Conservation (phyloP, 1,140 invertebrate genomes). For the Plutomurus gul region DNA sequence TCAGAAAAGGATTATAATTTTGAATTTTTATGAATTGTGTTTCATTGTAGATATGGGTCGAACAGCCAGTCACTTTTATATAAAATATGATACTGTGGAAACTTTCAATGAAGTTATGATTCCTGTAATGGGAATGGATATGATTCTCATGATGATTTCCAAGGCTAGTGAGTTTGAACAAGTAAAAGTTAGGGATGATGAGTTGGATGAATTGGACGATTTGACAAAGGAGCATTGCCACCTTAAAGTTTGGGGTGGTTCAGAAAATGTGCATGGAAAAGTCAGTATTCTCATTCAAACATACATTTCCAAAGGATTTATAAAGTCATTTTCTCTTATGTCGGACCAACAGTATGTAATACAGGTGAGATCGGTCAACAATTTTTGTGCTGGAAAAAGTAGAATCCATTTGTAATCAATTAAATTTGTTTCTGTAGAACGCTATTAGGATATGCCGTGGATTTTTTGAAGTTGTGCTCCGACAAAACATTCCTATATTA, state of each 20-base stretch:
- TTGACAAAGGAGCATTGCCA: conserved; percentile 73
- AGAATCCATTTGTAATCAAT: background rate
- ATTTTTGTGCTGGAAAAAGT: background rate
- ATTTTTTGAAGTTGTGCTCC: conserved; percentile 90
- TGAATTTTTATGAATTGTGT: too few species aligned
- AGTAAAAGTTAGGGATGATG: conserved; percentile 93
- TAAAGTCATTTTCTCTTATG: conserved; percentile 86
- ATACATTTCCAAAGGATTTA: conserved; percentile 76
- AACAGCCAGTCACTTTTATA: conserved; percentile 96
- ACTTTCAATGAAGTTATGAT: conserved; percentile 79
- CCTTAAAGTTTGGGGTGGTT: conserved; percentile 74
- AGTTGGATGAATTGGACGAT: conserved; percentile 85
- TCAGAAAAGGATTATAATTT: too few species aligned
- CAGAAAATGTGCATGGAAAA: conserved; percentile 91
- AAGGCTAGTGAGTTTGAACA: conserved; percentile 94
- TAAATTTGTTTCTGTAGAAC: conserved; percentile 68
- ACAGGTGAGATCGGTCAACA: conserved; percentile 66
- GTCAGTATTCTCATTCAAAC: conserved; percentile 96
- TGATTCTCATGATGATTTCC: conserved; percentile 87
- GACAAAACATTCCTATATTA: conserved; percentile 86
- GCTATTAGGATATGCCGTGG: conserved; percentile 86
- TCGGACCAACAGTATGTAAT: conserved; percentile 93
- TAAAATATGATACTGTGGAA: conserved; percentile 95
- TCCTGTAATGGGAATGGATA: conserved; percentile 81
- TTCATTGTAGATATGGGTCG: conserved; percentile 80